These are phyloP conservation scores for Hippoglossus stenolepis DNA, from an alignment of 2,113 vertebrate species.

Conservation along the genomic window DNA sequence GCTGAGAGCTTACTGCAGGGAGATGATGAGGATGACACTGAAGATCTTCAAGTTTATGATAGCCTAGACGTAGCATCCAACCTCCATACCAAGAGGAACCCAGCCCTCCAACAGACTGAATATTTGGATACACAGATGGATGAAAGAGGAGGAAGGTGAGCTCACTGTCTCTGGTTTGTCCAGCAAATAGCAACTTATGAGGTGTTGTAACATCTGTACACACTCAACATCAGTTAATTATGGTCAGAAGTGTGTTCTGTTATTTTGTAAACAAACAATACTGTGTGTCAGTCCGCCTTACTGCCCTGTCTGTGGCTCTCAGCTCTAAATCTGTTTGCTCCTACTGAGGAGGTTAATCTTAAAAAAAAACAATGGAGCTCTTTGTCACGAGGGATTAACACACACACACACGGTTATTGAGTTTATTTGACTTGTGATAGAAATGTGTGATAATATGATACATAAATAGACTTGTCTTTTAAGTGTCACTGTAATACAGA, in stretches of 20 bases:
- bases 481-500: not conserved
- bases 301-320: not conserved
- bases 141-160: constrained; percentile 55
- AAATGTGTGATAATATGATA: no score
- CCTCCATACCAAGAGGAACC: not conserved
- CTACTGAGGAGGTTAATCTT: not conserved
- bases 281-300: no score
- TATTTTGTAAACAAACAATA: no score
- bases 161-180: not conserved
- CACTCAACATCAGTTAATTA: no score
- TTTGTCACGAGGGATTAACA: not conserved
- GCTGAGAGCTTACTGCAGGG: constrained; percentile 44
- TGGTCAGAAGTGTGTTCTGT: no score
- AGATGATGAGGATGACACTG: constrained; percentile 50
- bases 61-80: constrained; percentile 56
- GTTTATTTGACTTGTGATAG: no score
- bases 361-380: not conserved
- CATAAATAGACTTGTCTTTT: no score
- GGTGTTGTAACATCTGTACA: no score
- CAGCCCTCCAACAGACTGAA: not conserved
- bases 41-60: constrained; percentile 54
- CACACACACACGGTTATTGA: not conserved
- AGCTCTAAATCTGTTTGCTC: not conserved
- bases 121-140: constrained; percentile 17
- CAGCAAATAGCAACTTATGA: not conserved